phyloP scores from a whole-genome alignment of 2,797 vertebrate genomes.

The Hylomyscus alleni region DNA sequence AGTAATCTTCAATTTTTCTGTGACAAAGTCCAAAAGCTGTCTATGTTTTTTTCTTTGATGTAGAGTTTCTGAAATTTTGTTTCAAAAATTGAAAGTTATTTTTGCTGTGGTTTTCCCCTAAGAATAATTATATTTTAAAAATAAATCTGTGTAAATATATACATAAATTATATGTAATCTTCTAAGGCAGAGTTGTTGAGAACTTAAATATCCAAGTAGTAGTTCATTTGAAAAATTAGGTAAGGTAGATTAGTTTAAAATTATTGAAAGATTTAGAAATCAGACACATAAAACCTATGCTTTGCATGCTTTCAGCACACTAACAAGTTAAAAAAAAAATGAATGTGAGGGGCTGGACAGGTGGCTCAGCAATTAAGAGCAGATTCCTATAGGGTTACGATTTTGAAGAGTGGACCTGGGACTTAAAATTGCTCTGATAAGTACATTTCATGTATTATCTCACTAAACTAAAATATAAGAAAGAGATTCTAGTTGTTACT shows the following conservation, averaged over 20 bases:
- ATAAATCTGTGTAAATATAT: not conserved
- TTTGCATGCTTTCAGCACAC: not conserved
- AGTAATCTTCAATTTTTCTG: not conserved
- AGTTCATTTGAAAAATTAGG: not conserved
- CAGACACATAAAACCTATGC: not conserved
- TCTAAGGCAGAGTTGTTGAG: not conserved
- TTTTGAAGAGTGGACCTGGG: not conserved
- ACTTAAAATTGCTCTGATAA: slow-evolving; percentile 19
- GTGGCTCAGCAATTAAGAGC: not conserved
- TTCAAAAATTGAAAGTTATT: not conserved
- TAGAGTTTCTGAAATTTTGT: not conserved
- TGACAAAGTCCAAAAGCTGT: not conserved
- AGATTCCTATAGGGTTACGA: not conserved
- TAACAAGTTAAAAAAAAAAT: slow-evolving; percentile 19
- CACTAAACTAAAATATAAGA: not conserved
- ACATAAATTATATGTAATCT: not conserved
- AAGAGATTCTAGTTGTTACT: not conserved
- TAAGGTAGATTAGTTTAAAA: slow-evolving; percentile 27
- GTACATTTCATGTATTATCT: not conserved
- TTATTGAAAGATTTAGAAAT: slow-evolving; percentile 40
- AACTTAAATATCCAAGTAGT: not conserved
- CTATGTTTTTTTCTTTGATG: not conserved
- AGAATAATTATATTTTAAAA: not conserved
- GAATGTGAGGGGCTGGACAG: not conserved
- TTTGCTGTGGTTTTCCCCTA: slow-evolving; percentile 2